phyloP scores from a whole-genome alignment of 1,140 invertebrate species.

The Apis mellifera region Amel_HAv3.1 CM009942.2:7610001-7610500 shows the following conservation, averaged over 20 bases:
- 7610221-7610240: conserved; percentile 13
- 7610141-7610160: neutral
- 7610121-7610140: neutral
- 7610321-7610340: conserved; percentile 26
- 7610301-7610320: conserved; percentile 16
- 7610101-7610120: conserved; percentile 19
- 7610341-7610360: conserved; percentile 46
- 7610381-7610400: conserved; percentile 56
- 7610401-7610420: conserved; percentile 15
- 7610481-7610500: conserved; percentile 29
- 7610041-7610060: too few species aligned
- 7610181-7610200: conserved; percentile 43
- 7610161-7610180: conserved; percentile 34
- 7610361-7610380: conserved; percentile 57
- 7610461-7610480: conserved; percentile 37
- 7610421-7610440: conserved; percentile 37
- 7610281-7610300: neutral
- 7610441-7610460: conserved; percentile 63
- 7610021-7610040: too few species aligned
- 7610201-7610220: neutral
- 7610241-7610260: conserved; percentile 49
- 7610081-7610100: neutral
- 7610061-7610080: neutral
- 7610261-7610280: neutral
- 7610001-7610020: too few species aligned